These are phyloP conservation scores for Caenorhabditis becei DNA, from an alignment of 2,888 invertebrate species.

Conservation along the genomic window DNA sequence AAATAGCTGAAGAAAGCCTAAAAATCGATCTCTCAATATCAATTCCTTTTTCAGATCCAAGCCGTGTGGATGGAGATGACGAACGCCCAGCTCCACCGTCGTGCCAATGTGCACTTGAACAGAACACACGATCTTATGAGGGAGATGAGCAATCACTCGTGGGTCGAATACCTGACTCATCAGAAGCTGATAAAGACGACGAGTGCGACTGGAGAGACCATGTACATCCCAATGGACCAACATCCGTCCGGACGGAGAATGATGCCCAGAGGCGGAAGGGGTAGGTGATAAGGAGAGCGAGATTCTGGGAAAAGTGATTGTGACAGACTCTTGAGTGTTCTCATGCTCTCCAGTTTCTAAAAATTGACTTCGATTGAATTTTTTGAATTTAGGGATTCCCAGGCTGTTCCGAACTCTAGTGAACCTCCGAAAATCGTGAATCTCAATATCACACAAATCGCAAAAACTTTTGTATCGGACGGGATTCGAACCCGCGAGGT, in stretches of 20 bases:
- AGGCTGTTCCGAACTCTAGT: no score
- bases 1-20: no score
- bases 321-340: no score
- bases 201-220: not conserved
- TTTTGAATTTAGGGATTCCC: no score
- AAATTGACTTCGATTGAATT: no score
- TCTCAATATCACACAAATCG: no score
- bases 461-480: no score
- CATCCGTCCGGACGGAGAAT: not conserved
- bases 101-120: not conserved
- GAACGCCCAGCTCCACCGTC: not conserved
- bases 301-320: no score
- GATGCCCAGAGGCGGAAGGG: not conserved
- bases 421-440: no score
- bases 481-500: no score
- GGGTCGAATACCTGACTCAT: slow-evolving; percentile 1
- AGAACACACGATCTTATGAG: not conserved
- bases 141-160: not conserved
- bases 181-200: not conserved
- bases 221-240: not conserved
- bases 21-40: not conserved
- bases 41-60: not conserved
- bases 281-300: no score
- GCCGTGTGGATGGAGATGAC: not conserved
- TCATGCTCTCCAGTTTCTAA: no score